Percentiles rank a stretch among this genome's conserved stretches.
These are phyloP conservation scores for Hyles lineata DNA, from an alignment of 2,888 invertebrate species.

Conservation along the genomic window DNA sequence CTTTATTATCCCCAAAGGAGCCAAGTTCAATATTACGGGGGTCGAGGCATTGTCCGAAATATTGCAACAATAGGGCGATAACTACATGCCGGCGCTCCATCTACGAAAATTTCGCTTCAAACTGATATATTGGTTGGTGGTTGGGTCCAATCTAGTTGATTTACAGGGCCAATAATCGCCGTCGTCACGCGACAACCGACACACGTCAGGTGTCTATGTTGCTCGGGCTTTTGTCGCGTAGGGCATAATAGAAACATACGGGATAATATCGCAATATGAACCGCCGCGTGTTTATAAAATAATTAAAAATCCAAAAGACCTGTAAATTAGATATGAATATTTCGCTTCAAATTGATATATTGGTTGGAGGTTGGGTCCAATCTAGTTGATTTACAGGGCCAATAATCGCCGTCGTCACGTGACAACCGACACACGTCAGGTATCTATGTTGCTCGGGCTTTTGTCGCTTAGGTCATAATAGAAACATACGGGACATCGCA, in stretches of 20 bases:
- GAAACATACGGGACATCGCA: conserved; percentile 45
- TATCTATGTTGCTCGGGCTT: conserved; percentile 57
- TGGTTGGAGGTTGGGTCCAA: conserved; percentile 70
- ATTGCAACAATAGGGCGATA: conserved; percentile 40
- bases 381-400: conserved; percentile 76
- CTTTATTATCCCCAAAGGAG: background rate
- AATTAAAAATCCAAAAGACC: background rate
- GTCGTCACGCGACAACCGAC: conserved; percentile 60
- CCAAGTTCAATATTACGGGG: conserved; percentile 32
- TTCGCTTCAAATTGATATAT: conserved; percentile 59
- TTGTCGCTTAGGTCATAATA: conserved; percentile 59
- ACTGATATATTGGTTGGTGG: conserved; percentile 69
- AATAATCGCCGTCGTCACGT: conserved; percentile 75
- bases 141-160: conserved; percentile 76
- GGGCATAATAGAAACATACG: conserved; percentile 50
- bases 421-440: conserved; percentile 57
- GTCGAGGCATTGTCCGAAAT: conserved; percentile 51
- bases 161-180: conserved; percentile 77
- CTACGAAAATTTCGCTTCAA: conserved; percentile 40
- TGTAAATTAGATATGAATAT: conserved; percentile 32
- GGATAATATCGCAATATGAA: background rate
- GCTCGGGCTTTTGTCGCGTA: conserved; percentile 60
- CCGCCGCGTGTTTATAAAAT: background rate
- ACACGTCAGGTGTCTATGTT: conserved; percentile 64
- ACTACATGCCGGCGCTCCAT: conserved; percentile 39